Base-by-base conservation (phyloP, 2,113 vertebrate species). In the Hypocryptadius cinnamomeus region DNA sequence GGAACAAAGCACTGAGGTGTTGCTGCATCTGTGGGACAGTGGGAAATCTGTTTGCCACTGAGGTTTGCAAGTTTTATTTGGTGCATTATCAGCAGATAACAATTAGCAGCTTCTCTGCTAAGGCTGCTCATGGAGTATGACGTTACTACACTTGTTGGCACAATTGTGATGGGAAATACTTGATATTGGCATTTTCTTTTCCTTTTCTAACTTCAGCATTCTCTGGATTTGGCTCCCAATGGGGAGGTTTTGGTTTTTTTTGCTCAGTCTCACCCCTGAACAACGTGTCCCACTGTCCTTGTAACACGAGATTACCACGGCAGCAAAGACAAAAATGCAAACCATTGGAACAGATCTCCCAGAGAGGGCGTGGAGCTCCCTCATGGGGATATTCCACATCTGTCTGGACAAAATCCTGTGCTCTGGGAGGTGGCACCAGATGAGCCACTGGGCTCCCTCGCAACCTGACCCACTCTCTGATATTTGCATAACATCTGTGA, bases 81-180 rank as follows among this genome's bases (percentile, higher is more conserved):
- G 12, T 40, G 37, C 23, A 2, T 48, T 80, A 64, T 71, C 60
- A 83, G 68, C 1, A 68, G 68, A 64, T 7, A 60, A 64, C 59
- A 63, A 28, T 51, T 48, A 40, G 15, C 60, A 50, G 44, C 69
- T 63, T 56, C 85, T 73, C 44, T 80, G 74, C 64, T 60, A 7
- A 59, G 56, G 79, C 37, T 51, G 2, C 47, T 42, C 73, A 15
- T 22, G 5, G 70, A 42, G 6, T 1, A 4, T 24, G 33, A 56
- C 31, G 57, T 85, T 33, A 25, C 3, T 13, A 2, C 50, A 14
- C 5, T 77, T 30, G 83, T 88, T 54, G 98, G 98, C 91, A 98
- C 80, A 95, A 98, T 7, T 98, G 97, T 81, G 98, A 98, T 70
- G 98, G 96, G 60, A 87, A 81, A 63, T 15, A 30, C 0, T 2